phyloP scores from a whole-genome alignment of 2,113 vertebrate species.

The Calonectris borealis region DNA sequence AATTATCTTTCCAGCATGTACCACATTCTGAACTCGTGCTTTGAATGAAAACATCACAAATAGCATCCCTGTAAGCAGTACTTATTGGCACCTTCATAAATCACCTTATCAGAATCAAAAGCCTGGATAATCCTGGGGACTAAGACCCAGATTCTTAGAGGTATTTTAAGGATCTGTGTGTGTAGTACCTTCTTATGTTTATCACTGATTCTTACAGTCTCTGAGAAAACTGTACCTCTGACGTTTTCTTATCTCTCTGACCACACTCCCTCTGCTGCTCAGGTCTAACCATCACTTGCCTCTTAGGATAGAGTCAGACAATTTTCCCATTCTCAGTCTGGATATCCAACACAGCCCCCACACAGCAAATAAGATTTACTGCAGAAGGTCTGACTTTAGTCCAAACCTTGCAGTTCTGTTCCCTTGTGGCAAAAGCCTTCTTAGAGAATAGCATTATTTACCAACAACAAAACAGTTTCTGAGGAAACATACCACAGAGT shows the following conservation, averaged over 20 bases:
- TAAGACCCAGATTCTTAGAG: background rate
- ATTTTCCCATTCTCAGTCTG: background rate
- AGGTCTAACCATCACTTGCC: background rate
- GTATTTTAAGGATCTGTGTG: conserved; percentile 19
- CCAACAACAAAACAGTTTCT: background rate
- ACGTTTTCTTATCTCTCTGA: conserved; percentile 37
- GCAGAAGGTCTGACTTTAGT: background rate
- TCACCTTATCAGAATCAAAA: conserved; percentile 46
- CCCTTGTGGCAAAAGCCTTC: background rate
- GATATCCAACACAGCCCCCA: background rate
- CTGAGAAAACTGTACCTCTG: conserved; percentile 2
- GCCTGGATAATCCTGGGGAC: conserved; percentile 7
- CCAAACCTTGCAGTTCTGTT: background rate
- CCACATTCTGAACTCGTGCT: background rate
- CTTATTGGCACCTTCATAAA: conserved; percentile 22
- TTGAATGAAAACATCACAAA: background rate
- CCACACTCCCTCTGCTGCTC: background rate
- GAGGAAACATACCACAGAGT: background rate
- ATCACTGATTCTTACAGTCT: background rate
- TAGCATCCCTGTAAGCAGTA: background rate
- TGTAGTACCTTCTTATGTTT: conserved; percentile 16
- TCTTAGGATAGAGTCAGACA: background rate
- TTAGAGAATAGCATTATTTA: background rate
- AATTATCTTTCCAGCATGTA: background rate
- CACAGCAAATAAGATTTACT: background rate